These are phyloP conservation scores for Trypoxylus dichotomus DNA, from an alignment of 1,140 invertebrate genomes.

Conservation along the genomic window DNA sequence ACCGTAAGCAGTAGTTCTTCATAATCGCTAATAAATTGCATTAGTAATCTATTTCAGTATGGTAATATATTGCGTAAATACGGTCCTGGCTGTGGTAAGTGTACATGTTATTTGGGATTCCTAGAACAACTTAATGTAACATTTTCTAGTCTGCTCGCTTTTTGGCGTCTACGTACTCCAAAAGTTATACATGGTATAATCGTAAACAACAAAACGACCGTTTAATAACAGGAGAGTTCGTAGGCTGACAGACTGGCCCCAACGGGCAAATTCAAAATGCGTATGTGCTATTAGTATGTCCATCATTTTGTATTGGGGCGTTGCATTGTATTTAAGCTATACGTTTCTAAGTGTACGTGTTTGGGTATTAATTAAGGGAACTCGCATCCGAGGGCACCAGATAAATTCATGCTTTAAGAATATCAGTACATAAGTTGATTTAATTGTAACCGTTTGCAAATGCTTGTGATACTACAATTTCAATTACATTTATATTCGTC, in stretches of 20 bases:
- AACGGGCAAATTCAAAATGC: not conserved
- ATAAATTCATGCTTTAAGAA: not conserved
- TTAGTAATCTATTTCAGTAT: too few relatives aligned
- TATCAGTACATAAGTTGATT: too few relatives aligned
- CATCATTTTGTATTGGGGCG: not conserved
- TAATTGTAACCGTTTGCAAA: too few relatives aligned
- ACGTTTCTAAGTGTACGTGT: not conserved
- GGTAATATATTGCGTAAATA: too few relatives aligned
- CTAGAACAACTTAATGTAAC: not conserved
- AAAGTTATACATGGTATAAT: not conserved
- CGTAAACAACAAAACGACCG: constrained; percentile 1
- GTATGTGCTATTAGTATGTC: constrained; percentile 6
- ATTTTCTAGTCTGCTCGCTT: not conserved
- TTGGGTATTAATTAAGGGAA: not conserved
- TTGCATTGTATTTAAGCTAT: not conserved
- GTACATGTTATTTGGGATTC: too few relatives aligned
- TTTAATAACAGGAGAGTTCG: not conserved
- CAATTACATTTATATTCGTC: too few relatives aligned
- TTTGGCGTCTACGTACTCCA: not conserved
- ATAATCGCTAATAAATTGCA: too few relatives aligned
- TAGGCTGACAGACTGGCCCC: constrained; percentile 1
- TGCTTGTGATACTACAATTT: too few relatives aligned
- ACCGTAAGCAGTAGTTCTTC: too few relatives aligned
- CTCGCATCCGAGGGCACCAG: not conserved
- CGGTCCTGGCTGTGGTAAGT: too few relatives aligned